Conservation (phyloP, 2,888 invertebrate species). For the Nemotelus pantherinus region DNA sequence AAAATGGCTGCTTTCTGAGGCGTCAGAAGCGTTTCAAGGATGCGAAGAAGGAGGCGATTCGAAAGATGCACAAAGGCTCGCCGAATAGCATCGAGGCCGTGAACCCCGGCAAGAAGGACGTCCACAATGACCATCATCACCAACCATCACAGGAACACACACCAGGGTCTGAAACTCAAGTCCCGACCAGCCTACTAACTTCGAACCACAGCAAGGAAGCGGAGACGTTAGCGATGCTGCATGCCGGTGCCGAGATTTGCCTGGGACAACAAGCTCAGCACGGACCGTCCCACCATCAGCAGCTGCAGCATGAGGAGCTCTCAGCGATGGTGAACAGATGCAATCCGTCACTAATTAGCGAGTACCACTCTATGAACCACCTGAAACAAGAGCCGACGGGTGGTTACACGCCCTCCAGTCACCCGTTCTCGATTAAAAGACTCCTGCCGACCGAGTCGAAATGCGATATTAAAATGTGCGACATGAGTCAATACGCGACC, state of each 20-base stretch:
- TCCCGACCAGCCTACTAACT: conserved; percentile 55
- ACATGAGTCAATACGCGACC: conserved; percentile 75
- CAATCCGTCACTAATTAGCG: conserved; percentile 71
- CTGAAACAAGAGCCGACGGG: conserved; percentile 82
- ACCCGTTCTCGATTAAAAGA: conserved; percentile 95
- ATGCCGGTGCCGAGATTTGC: conserved; percentile 72
- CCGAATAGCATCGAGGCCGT: conserved; percentile 68
- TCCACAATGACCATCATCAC: conserved; percentile 68
- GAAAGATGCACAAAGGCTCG: conserved; percentile 77
- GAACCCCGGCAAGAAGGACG: conserved; percentile 70
- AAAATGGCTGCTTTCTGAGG: conserved; percentile 96
- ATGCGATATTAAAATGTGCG: conserved; percentile 92
- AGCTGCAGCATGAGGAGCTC: conserved; percentile 69
- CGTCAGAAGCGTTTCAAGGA: conserved; percentile 98
- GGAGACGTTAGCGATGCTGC: conserved; percentile 78
- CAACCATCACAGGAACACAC: conserved; percentile 67
- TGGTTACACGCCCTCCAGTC: conserved; percentile 83
- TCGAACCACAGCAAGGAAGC: conserved; percentile 67
- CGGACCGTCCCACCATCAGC: conserved; percentile 67
- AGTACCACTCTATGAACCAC: conserved; percentile 73
- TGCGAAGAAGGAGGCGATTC: conserved; percentile 89
- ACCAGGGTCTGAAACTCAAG: conserved; percentile 50
- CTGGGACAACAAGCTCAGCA: conserved; percentile 70
- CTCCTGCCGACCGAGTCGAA: conserved; percentile 89
- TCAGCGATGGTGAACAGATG: conserved; percentile 74